Evolutionary conservation across 2,113 vertebrate species (phyloP).

Genomic region (Hippotragus niger): DNA sequence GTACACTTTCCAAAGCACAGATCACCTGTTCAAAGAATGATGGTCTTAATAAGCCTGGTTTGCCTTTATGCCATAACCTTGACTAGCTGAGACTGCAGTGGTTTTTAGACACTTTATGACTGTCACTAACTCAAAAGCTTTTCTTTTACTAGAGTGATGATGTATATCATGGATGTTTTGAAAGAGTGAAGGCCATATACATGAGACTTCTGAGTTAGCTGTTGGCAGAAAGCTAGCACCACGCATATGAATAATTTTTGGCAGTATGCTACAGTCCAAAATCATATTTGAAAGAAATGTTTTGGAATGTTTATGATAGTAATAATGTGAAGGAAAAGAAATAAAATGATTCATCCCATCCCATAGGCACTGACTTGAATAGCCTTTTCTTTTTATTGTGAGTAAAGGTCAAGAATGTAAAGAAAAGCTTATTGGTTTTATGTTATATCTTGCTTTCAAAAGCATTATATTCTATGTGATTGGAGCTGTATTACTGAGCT

Average conservation of each 20-base stretch:
- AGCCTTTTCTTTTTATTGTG: neutral
- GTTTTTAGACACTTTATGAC: neutral
- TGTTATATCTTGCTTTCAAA: slow-evolving; percentile 9
- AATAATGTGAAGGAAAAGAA: neutral
- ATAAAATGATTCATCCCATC: neutral
- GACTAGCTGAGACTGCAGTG: neutral
- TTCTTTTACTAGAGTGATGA: neutral
- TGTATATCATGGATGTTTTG: neutral
- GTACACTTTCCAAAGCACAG: neutral
- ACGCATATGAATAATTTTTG: neutral
- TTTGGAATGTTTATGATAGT: neutral
- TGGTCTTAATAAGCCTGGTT: neutral
- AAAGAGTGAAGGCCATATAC: neutral
- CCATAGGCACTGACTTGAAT: neutral
- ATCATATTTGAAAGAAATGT: neutral
- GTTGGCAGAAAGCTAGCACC: neutral
- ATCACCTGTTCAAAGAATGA: neutral
- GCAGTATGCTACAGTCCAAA: neutral
- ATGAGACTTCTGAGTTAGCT: neutral
- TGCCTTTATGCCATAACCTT: neutral
- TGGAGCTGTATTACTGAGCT: neutral
- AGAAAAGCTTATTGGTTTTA: slow-evolving; percentile 33
- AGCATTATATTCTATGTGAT: neutral
- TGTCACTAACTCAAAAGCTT: neutral
- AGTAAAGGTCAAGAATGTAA: neutral